Percentiles rank a stretch among this genome's conserved stretches.
phyloP scores from a whole-genome alignment of 35 echinoderm and acorn worm species.

The Eucidaris tribuloides region DNA sequence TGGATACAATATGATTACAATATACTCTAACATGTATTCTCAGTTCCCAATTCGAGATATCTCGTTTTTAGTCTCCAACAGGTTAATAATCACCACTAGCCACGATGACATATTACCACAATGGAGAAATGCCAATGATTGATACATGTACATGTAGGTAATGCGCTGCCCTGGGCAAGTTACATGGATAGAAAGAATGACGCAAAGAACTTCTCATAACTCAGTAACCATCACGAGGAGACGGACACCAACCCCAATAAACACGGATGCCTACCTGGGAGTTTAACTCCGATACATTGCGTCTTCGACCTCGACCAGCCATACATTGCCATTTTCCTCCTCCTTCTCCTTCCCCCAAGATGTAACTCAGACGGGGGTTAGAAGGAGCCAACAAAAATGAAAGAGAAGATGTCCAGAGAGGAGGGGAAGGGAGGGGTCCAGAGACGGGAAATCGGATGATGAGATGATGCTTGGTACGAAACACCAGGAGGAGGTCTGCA shows the following conservation, averaged over 20 bases:
- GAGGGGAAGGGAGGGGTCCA: background rate
- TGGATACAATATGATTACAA: too few species aligned
- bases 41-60: too few species aligned
- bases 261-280: slow-evolving; percentile 17
- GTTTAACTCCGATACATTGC: slow-evolving; percentile 38
- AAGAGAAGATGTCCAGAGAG: background rate
- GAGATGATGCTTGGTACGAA: background rate
- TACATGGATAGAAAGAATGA: background rate
- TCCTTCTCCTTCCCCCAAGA: background rate
- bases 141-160: background rate
- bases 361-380: background rate
- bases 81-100: too few species aligned
- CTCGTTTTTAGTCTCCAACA: too few species aligned
- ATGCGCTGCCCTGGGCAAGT: background rate
- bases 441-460: background rate
- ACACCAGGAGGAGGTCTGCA: background rate
- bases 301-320: slow-evolving; percentile 30
- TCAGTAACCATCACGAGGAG: background rate
- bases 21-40: too few species aligned
- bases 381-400: background rate
- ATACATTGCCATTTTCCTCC: slow-evolving; percentile 25
- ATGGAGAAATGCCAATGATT: background rate
- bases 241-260: background rate
- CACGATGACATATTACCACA: background rate
- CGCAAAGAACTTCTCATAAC: background rate